phyloP scores from a whole-genome alignment of 2,113 vertebrate species.

The Sander vitreus region DNA sequence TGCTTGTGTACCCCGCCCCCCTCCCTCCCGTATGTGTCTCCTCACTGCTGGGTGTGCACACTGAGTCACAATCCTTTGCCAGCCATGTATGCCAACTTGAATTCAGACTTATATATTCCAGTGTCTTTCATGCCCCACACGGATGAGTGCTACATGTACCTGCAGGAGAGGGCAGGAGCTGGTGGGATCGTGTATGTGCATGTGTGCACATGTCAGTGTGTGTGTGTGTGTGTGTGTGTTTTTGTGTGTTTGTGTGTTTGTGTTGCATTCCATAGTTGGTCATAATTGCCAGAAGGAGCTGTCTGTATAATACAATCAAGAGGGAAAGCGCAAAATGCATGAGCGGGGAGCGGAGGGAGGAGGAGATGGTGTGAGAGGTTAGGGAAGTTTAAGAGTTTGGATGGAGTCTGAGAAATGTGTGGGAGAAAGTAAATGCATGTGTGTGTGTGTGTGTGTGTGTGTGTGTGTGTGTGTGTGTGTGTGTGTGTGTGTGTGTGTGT shows the following conservation, averaged over 20 bases:
- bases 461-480: slow-evolving; percentile 16
- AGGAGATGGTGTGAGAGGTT: slow-evolving; percentile 21
- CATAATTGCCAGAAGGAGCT: slow-evolving; percentile 52
- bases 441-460: slow-evolving; percentile 26
- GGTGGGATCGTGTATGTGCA: background rate
- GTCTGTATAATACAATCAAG: slow-evolving; percentile 48
- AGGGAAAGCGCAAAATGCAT: slow-evolving; percentile 26
- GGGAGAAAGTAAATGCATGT: slow-evolving; percentile 17
- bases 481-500: slow-evolving; percentile 22
- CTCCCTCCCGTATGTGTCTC: background rate
- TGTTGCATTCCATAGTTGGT: slow-evolving; percentile 42
- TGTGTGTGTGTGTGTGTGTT: slow-evolving; percentile 1
- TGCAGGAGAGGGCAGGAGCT: slow-evolving; percentile 56
- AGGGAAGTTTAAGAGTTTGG: slow-evolving; percentile 31
- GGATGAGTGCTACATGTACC: slow-evolving; percentile 46
- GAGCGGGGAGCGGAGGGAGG: slow-evolving; percentile 5
- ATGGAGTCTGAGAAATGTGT: slow-evolving; percentile 18
- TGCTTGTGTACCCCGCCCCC: slow-evolving; percentile 25
- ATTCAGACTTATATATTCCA: slow-evolving; percentile 1
- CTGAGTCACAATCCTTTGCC: slow-evolving; percentile 48
- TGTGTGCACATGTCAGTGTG: slow-evolving; percentile 4
- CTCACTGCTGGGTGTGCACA: slow-evolving; percentile 46
- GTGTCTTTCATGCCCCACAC: slow-evolving; percentile 22
- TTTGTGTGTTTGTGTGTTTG: background rate
- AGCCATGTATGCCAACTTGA: slow-evolving; percentile 28